Evolutionary conservation across 2,888 invertebrate species (phyloP).

Genomic region (Trissoscelio sp.): DNA sequence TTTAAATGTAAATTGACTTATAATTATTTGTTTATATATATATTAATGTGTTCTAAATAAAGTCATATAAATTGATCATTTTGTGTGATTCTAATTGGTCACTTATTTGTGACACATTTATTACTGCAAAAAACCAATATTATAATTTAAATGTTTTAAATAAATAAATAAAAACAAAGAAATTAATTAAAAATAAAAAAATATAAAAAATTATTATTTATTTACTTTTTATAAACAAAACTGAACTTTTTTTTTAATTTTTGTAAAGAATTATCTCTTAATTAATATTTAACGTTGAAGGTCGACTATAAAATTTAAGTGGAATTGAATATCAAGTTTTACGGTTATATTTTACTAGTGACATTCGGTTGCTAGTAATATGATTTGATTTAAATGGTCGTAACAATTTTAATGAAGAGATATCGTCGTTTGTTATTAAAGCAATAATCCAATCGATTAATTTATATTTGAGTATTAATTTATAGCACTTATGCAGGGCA

Average conservation of each 20-base stretch:
- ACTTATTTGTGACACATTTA: no score
- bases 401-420: not conserved
- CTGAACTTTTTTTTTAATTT: not conserved
- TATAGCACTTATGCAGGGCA: no score
- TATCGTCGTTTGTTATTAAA: not conserved
- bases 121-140: no score
- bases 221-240: not conserved
- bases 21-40: no score
- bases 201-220: no score
- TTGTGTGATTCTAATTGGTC: no score
- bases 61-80: no score
- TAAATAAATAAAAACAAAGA: no score
- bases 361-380: constrained; percentile 7
- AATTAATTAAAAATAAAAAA: no score
- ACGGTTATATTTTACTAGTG: not conserved
- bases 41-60: no score
- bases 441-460: not conserved
- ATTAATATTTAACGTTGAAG: not conserved
- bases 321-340: not conserved
- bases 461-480: not conserved
- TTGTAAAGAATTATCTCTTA: not conserved
- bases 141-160: no score
- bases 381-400: constrained; percentile 1
- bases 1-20: no score
- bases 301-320: not conserved